A percentile compares a stretch with the other conserved stretches of the same genome.
These are phyloP conservation scores for Periophthalmus magnuspinnatus DNA, from an alignment of 2,797 vertebrate genomes.

Conservation along the genomic window DNA sequence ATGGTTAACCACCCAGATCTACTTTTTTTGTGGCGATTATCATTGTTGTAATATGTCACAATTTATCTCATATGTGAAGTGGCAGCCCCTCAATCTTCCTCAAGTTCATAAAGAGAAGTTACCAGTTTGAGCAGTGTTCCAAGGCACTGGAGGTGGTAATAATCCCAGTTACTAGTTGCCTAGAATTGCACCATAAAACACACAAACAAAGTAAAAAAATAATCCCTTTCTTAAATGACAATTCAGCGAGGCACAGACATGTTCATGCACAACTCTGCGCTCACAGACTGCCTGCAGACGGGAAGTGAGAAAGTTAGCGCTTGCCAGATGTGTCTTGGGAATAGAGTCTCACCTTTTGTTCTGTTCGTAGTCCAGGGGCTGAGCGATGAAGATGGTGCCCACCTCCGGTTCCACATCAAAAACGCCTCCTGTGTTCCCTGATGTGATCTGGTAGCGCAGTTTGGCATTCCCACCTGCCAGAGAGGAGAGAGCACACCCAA, in stretches of 20 bases:
- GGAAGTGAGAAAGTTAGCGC: background rate
- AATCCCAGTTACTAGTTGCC: too few relatives aligned
- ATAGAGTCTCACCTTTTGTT: constrained; percentile 72
- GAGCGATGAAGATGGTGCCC: constrained; percentile 85
- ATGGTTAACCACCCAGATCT: too few relatives aligned
- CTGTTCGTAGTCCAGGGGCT: constrained; percentile 87
- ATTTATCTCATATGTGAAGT: too few relatives aligned
- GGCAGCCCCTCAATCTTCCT: too few relatives aligned
- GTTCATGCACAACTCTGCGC: background rate
- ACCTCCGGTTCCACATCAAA: constrained; percentile 88
- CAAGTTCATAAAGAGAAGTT: too few relatives aligned
- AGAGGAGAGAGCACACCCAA: background rate
- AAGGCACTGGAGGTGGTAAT: too few relatives aligned
- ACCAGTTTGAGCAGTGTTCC: too few relatives aligned
- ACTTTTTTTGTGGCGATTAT: too few relatives aligned
- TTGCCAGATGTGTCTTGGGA: background rate
- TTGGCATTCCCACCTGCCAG: constrained; percentile 86
- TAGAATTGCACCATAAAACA: background rate
- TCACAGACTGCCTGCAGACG: background rate
- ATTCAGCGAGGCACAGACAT: background rate
- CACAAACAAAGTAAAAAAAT: background rate
- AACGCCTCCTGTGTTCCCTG: constrained; percentile 84
- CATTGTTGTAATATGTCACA: too few relatives aligned
- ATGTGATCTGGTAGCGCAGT: constrained; percentile 89
- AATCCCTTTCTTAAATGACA: background rate